Evolutionary conservation across 2,888 invertebrate genomes (phyloP), one percentile per base, ranked within the genome.

Genomic region (Hofmannophila pseudospretella): DNA sequence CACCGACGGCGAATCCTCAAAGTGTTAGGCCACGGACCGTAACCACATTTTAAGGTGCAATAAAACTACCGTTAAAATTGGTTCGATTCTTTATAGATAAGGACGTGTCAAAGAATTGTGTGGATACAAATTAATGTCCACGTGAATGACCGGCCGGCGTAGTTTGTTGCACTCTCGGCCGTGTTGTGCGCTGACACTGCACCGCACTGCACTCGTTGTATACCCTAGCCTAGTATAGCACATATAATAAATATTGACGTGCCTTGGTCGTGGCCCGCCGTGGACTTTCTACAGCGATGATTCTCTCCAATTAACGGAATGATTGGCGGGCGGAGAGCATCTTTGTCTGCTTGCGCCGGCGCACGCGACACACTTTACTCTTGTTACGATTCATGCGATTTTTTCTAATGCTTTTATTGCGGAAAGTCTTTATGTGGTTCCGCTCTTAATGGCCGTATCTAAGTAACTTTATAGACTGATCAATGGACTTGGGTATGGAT

Each of bases 221-320:
- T 34, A 20, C n/a, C 25, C 13, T 8, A 23, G 7, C 8, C 9
- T 31, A 23, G 22, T 22, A 23, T n/a, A 23, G 23, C 23, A 31
- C 31, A 36, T 27, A 27, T 30, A 39, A 36, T 37, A 33, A 39
- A 38, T 39, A 44, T 39, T 39, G 33, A 44, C 37, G 42, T 37
- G 35, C 36, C 34, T 39, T 32, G 38, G 45, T 38, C 35, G 41
- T 42, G 42, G 35, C 28, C 23, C n/a, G 20, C 27, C 32, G 45
- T 49, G 54, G 49, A 76, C 85, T 85, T 85, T 85, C 85, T 82
- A 80, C 75, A 58, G 54, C 66, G 66, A 82, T 84, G 78, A 79
- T 86, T 80, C 82, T 80, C 81, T 86, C 85, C 85, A 82, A 86
- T 86, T 81, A 84, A 70, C 82, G 74, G 81, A 84, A 82, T 84